phyloP scores from a whole-genome alignment of 2,113 vertebrate species.

The Anhinga anhinga region DNA sequence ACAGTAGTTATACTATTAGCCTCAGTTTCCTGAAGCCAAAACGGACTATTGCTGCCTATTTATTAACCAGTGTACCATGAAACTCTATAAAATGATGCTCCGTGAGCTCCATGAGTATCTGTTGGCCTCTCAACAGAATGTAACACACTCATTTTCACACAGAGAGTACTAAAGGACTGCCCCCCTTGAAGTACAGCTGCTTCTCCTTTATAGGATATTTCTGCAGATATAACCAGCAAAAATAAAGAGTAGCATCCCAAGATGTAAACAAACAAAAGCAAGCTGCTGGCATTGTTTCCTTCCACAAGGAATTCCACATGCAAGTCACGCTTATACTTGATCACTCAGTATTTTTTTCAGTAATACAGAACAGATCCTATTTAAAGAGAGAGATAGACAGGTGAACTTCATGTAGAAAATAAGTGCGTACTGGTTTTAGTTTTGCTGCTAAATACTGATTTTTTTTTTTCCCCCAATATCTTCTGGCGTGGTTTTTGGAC shows the following conservation, averaged over 20 bases:
- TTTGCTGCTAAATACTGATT: not conserved
- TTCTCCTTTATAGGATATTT: not conserved
- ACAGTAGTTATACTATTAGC: not conserved
- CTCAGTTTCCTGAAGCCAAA: not conserved
- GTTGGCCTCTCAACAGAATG: not conserved
- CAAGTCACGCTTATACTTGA: not conserved
- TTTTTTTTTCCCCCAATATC: not conserved
- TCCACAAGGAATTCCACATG: slow-evolving; percentile 15
- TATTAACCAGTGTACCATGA: not conserved
- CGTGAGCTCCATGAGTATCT: not conserved
- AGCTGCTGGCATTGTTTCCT: not conserved
- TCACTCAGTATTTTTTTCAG: not conserved
- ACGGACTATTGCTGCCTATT: not conserved
- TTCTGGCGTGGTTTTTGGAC: not conserved
- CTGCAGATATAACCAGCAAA: not conserved
- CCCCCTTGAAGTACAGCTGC: not conserved
- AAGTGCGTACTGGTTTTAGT: not conserved
- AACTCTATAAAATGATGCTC: not conserved
- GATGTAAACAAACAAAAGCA: not conserved
- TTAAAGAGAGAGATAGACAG: not conserved
- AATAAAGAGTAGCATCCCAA: not conserved
- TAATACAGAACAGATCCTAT: slow-evolving; percentile 12
- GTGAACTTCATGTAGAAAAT: not conserved
- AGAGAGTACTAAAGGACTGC: not conserved
- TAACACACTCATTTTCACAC: not conserved